Evolutionary conservation across 35 echinoderm and acorn worm species (phyloP).

Genomic region (Heliocidaris tuberculata): DNA sequence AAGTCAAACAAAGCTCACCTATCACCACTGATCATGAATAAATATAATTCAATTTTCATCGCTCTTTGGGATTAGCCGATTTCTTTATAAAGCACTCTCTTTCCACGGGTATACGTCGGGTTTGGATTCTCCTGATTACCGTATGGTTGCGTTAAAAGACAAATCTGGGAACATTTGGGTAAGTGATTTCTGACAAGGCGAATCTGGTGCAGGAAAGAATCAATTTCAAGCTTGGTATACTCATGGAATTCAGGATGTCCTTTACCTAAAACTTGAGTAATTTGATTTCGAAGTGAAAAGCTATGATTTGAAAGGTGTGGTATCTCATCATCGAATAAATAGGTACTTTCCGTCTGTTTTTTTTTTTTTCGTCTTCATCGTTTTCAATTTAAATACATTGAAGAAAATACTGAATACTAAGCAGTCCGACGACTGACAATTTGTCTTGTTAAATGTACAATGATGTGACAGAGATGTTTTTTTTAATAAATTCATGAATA

Average conservation of each 20-base stretch:
- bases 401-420: too few relatives aligned
- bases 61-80: not conserved
- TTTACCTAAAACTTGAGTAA: constrained; percentile 4
- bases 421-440: too few relatives aligned
- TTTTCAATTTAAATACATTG: too few relatives aligned
- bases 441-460: not conserved
- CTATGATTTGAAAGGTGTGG: constrained; percentile 7
- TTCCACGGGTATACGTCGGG: not conserved
- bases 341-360: not conserved
- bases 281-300: not conserved
- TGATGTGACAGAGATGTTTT: not conserved
- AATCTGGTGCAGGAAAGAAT: not conserved
- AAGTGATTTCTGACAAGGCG: not conserved
- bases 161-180: not conserved
- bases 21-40: not conserved
- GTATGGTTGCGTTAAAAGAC: constrained; percentile 16
- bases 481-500: too few relatives aligned
- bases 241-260: not conserved
- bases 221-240: not conserved
- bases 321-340: not conserved
- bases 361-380: too few relatives aligned
- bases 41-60: not conserved
- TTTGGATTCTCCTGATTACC: not conserved
- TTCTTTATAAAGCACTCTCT: constrained; percentile 4
- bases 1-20: constrained; percentile 8